Base-by-base conservation (phyloP, 2,888 invertebrate genomes). In the Philhelius pedissequus region DNA sequence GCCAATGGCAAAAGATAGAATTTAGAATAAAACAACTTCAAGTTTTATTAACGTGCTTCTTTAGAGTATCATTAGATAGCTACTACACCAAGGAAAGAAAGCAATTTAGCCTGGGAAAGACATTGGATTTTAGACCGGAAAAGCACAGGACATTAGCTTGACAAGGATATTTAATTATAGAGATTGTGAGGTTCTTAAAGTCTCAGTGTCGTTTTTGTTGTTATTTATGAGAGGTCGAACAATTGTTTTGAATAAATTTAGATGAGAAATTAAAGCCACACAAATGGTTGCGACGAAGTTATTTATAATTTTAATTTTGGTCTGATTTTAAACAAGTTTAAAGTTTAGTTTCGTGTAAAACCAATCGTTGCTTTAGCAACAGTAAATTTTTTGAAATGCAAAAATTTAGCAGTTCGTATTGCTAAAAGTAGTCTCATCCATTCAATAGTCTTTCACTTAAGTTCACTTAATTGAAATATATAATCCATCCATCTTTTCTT, bases 121-220 rank as follows among this genome's bases (percentile, higher is more conserved):
- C 1, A 27, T 73, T 56, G 64, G 35, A 68, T 32, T 68, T 68
- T 56, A 38, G 38, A 48, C 45, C 20, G 18, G 9, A 4, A 56
- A 15, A 48, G 45, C 2, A 43, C 9, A n/a, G 35, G 52, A 56
- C 50, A 40, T 73, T 60, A 64, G 56, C 48, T 64, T 45, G 40
- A 75, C 25, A 56, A 40, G 64, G 54, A 69, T 62, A 45, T 56
- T 80, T 80, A 70, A 75, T 69, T 80, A 62, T 11, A 32, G 27
- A 13, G 64, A 71, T 56, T 71, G 27, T 27, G 38, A 6, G 38
- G 25, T 56, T n/a, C 18, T 40, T 20, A 15, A 9, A n/a, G 11
- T 9, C 18, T 18, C 43, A 20, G 11, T 45, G 20, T 43, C 18
- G 43, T 18, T 43, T 2, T 40, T 15, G 15, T 8, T 43, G 18